Percentiles rank a stretch among this genome's conserved stretches.
These are phyloP conservation scores for Hydrozoanthus tunicans DNA, from an alignment of 64 coral and sea anemone genomes.

Conservation along the genomic window DNA sequence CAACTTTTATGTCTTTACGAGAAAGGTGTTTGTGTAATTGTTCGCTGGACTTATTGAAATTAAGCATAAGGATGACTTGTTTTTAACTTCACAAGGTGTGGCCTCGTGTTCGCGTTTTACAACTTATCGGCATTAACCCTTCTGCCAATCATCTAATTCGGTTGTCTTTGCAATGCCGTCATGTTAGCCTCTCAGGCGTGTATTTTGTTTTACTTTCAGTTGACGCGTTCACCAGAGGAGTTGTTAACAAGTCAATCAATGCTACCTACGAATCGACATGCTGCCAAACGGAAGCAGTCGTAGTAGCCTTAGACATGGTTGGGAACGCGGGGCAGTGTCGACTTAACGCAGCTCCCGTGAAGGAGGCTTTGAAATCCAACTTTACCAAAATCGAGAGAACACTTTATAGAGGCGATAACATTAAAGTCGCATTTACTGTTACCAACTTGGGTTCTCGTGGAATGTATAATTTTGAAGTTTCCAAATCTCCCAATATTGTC, in stretches of 20 bases:
- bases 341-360: neutral
- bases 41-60: too few species aligned
- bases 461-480: constrained; percentile 12
- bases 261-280: constrained; percentile 3
- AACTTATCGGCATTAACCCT: too few species aligned
- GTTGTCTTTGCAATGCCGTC: too few species aligned
- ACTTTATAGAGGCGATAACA: neutral
- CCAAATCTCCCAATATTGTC: neutral
- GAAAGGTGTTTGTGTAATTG: too few species aligned
- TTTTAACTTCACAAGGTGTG: too few species aligned
- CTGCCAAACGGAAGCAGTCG: constrained; percentile 13
- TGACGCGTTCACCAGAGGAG: neutral
- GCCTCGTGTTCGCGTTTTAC: too few species aligned
- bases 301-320: constrained; percentile 28
- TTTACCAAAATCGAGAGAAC: neutral
- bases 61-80: too few species aligned
- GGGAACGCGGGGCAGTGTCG: constrained; percentile 8
- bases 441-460: constrained; percentile 16
- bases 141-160: too few species aligned
- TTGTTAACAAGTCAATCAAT: neutral
- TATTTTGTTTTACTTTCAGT: neutral
- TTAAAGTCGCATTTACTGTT: constrained; percentile 27
- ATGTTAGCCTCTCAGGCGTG: neutral
- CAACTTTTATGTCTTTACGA: too few species aligned
- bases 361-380: neutral